Evolutionary conservation across 35 echinoderm and acorn worm genomes (phyloP), one percentile per base, ranked within the genome.

Genomic region (Heliocidaris tuberculata): DNA sequence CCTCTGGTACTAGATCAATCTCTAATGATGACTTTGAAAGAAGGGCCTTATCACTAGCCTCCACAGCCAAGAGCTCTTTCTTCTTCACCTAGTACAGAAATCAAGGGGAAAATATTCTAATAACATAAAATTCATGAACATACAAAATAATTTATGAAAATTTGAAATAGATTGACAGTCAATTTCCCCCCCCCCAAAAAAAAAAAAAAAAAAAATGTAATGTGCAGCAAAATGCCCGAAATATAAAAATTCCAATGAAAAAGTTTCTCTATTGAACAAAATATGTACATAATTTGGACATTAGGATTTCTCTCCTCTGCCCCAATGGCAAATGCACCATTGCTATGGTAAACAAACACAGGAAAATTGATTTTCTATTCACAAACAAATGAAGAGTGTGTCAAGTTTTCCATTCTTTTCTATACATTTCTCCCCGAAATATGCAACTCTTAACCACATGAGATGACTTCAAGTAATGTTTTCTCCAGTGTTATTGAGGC

Each of bases 21-120:
- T 99, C 98, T 19, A 99, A 86, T 8, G 98, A 99, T 32, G 97
- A 97, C 50, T 97, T 99, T 8, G 85, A 11, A 31, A 97, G 94
- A 6, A 99, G 93, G 24, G 95, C 96, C 48, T 91, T 93, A 48
- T 99, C 98, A 92, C 93, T 92, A 15, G 48, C 85, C 85, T 85
- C 96, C 49, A 94, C 96, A 59, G 86, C 85, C 60, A 97, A 86
- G 7, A 97, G 35, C 5, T 96, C 86, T 88, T 96, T 97, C 95
- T 97, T 99, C 48, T 97, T 95, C 49, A 60, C 85, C 98, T 99
- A 78, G 65, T 27, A 88, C 6, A 56, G 86, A 56, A 85, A 21
- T n/a, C n/a, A 98, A 86, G 88, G 31, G 47, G 17, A 31, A 85
- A 95, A 87, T 27, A 88, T 87, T 88, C 1, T 3, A 42, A 42